phyloP scores from a whole-genome alignment of 2,888 invertebrate species.

The Drosophila differens region DNA sequence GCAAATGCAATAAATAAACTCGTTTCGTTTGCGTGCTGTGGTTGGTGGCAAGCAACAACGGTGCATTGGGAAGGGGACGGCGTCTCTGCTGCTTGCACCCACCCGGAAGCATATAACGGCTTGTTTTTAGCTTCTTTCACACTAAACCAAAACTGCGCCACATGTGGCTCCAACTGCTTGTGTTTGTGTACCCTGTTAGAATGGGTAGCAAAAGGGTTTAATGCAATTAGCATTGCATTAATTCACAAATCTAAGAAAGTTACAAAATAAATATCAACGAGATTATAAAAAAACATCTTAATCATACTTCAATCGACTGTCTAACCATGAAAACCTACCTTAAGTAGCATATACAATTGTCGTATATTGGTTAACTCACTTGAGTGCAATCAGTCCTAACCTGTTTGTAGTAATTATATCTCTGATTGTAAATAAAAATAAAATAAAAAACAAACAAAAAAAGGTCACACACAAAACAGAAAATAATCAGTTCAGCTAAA shows the following conservation, averaged over 20 bases:
- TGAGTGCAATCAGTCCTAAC: not conserved
- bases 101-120: slow-evolving; percentile 62
- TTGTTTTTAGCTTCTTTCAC: slow-evolving; percentile 58
- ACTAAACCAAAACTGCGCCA: slow-evolving; percentile 61
- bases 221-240: not conserved
- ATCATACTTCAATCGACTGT: no score
- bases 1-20: slow-evolving; percentile 82
- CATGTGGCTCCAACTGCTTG: slow-evolving; percentile 49
- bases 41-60: slow-evolving; percentile 18
- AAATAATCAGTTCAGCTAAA: not conserved
- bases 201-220: not conserved
- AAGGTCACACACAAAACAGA: not conserved
- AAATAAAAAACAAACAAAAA: no score
- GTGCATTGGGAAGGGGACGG: not conserved
- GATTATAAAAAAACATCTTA: no score
- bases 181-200: slow-evolving; percentile 11
- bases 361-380: not conserved
- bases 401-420: not conserved
- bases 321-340: no score
- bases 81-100: slow-evolving; percentile 44
- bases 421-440: not conserved
- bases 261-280: not conserved
- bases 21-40: slow-evolving; percentile 69
- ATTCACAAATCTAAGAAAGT: not conserved
- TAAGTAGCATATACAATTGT: not conserved